A percentile compares a stretch with the other conserved stretches of the same genome.
These are phyloP conservation scores for Lepidonotus clava DNA, from an alignment of 2,888 invertebrate species.

Conservation along the genomic window DNA sequence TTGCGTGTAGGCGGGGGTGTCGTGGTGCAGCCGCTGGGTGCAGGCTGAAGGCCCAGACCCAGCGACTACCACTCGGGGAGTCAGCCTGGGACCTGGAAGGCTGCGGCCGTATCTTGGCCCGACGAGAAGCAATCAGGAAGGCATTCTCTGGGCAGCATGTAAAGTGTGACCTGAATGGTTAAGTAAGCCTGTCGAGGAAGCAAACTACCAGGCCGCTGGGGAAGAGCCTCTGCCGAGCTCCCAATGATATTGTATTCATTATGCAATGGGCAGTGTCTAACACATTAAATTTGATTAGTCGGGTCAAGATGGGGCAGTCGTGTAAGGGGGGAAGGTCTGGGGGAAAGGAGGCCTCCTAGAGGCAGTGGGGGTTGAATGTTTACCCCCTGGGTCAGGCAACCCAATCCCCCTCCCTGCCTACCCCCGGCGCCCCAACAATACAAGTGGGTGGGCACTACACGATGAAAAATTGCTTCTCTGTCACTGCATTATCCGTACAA, in stretches of 20 bases:
- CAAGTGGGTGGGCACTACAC: conserved; percentile 52
- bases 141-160: conserved; percentile 44
- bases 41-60: conserved; percentile 3
- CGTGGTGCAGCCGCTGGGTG: not conserved
- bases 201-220: conserved; percentile 1
- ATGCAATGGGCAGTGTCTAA: conserved; percentile 54
- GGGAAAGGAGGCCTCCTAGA: not conserved
- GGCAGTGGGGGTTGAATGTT: conserved; percentile 3
- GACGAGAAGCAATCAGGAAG: conserved; percentile 29
- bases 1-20: not conserved
- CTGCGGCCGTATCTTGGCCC: conserved; percentile 2
- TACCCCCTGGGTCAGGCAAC: conserved; percentile 46
- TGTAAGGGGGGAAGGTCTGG: not conserved
- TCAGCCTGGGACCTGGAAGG: not conserved
- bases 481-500: conserved; percentile 15
- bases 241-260: conserved; percentile 46
- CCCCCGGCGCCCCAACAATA: conserved; percentile 11
- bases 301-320: conserved; percentile 10
- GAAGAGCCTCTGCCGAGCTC: not conserved
- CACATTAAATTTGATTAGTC: conserved; percentile 45
- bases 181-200: conserved; percentile 20
- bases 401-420: conserved; percentile 16
- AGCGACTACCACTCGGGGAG: not conserved
- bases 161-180: conserved; percentile 42
- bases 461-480: conserved; percentile 51